Conservation (phyloP, 2,888 invertebrate species). For the Chymomyza caudatula region DNA sequence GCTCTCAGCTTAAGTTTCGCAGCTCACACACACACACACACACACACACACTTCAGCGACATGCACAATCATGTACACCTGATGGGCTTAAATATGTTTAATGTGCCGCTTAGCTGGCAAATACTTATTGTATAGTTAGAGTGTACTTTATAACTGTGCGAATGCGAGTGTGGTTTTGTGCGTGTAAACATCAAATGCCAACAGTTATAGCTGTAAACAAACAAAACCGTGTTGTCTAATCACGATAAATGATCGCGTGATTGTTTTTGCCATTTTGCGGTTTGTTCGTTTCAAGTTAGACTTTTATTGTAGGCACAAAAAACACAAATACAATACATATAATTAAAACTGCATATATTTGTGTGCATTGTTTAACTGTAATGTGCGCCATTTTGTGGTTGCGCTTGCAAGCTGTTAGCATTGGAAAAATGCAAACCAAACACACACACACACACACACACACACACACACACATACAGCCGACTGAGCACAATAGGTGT, state of each 20-base stretch:
- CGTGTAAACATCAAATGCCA: background rate
- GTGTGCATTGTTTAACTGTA: background rate
- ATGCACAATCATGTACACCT: background rate
- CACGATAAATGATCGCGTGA: constrained; percentile 36
- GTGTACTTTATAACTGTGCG: background rate
- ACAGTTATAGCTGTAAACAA: constrained; percentile 34
- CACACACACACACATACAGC: constrained; percentile 17
- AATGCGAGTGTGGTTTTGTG: constrained; percentile 17
- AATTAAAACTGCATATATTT: background rate
- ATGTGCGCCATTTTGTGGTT: background rate
- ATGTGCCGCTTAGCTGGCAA: background rate
- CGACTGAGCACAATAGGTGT: constrained; percentile 33
- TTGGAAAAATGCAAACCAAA: constrained; percentile 10
- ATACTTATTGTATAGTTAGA: background rate
- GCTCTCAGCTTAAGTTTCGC: background rate
- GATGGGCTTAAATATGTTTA: background rate
- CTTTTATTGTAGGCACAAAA: background rate
- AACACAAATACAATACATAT: background rate
- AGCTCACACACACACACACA: background rate
- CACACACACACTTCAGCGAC: background rate
- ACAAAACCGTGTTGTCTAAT: constrained; percentile 43
- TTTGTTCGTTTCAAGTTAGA: constrained; percentile 49
- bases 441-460: background rate
- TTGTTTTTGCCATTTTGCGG: constrained; percentile 50
- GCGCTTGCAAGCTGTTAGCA: constrained; percentile 13